phyloP scores from a whole-genome alignment of 2,113 vertebrate genomes.

The Perca flavescens region DNA sequence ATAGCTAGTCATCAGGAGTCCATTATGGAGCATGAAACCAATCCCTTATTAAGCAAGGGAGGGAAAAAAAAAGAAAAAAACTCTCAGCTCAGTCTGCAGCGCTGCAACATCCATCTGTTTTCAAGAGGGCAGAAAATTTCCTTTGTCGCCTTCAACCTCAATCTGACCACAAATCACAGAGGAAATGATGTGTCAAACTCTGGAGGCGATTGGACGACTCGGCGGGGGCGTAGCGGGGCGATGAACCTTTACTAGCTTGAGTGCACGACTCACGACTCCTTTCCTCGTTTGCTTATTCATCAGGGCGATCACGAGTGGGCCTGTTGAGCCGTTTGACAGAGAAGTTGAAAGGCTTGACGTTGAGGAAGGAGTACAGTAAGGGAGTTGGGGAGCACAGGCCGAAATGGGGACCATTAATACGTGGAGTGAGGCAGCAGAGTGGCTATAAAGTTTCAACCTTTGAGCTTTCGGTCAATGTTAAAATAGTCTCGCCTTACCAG shows the following conservation, averaged over 20 bases:
- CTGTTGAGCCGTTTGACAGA: conserved; percentile 69
- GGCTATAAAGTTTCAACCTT: conserved; percentile 50
- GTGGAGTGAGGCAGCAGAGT: conserved; percentile 26
- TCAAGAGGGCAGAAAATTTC: conserved; percentile 59
- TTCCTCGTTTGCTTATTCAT: conserved; percentile 70
- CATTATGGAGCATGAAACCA: conserved; percentile 59
- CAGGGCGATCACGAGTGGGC: conserved; percentile 67
- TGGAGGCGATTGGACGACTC: conserved; percentile 48
- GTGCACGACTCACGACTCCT: conserved; percentile 54
- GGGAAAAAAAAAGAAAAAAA: conserved; percentile 19
- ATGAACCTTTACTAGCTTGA: conserved; percentile 54
- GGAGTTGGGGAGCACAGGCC: background rate
- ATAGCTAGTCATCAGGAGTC: conserved; percentile 61
- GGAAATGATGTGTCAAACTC: conserved; percentile 78
- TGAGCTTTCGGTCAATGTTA: conserved; percentile 54
- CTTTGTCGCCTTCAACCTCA: conserved; percentile 71
- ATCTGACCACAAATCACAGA: conserved; percentile 78
- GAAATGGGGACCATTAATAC: conserved; percentile 25
- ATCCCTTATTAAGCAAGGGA: conserved; percentile 38
- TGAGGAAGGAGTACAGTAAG: conserved; percentile 34
- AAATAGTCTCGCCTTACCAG: conserved; percentile 1
- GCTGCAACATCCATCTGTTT: conserved; percentile 64
- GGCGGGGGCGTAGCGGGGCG: conserved; percentile 39
- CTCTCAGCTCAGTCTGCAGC: conserved; percentile 37
- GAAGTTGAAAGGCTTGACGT: conserved; percentile 40